Evolutionary conservation across 1,140 invertebrate genomes (phyloP).

Genomic region (Drosophila asahinai): DNA sequence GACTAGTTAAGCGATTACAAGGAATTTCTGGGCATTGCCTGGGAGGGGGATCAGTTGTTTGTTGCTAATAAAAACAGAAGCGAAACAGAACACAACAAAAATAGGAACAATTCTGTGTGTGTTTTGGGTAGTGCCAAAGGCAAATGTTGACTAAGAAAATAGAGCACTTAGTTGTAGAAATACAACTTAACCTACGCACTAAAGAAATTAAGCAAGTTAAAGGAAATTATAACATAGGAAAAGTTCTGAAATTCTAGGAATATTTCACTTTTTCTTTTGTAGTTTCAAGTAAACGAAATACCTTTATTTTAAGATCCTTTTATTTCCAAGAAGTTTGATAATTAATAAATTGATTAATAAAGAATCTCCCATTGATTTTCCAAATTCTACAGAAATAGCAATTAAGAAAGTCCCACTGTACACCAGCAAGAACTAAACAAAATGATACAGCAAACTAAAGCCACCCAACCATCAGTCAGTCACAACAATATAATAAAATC

Average conservation of each 20-base stretch:
- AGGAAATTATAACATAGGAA: background rate
- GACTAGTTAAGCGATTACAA: conserved; percentile 18
- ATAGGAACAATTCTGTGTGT: background rate
- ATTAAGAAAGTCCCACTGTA: conserved; percentile 10
- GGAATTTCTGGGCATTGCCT: conserved; percentile 18
- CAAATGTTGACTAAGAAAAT: conserved; percentile 30
- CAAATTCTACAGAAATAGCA: background rate
- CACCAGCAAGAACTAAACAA: background rate
- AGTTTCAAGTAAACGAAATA: too few relatives aligned
- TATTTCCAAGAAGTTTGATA: too few relatives aligned
- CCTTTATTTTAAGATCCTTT: too few relatives aligned
- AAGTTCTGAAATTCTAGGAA: background rate
- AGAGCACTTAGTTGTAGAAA: conserved; percentile 1
- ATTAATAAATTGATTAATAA: background rate
- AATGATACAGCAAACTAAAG: conserved; percentile 24
- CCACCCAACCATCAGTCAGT: conserved; percentile 9
- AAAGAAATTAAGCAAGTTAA: background rate
- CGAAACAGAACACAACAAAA: background rate
- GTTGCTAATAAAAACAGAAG: conserved; percentile 21
- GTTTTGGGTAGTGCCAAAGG: conserved; percentile 7
- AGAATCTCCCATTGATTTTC: background rate
- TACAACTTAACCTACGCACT: background rate
- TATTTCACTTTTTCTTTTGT: background rate
- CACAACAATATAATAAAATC: conserved; percentile 48
- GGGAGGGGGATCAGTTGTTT: conserved; percentile 6